Evolutionary conservation across 2,888 invertebrate species (phyloP).

Genomic region (Lomographa bimaculata): DNA sequence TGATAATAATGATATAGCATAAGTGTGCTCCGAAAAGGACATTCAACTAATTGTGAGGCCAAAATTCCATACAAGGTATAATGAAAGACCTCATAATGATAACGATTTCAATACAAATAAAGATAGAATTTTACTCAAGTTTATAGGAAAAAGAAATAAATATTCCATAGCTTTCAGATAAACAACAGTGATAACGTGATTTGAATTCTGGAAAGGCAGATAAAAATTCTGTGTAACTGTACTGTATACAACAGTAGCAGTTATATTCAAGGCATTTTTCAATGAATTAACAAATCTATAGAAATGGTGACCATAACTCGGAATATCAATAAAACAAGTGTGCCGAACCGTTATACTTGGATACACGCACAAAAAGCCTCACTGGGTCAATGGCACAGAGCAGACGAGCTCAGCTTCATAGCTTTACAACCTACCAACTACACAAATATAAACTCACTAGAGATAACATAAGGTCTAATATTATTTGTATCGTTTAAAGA

Average conservation of each 20-base stretch:
- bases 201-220: too few relatives aligned
- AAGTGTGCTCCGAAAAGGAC: conserved; percentile 18
- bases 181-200: too few relatives aligned
- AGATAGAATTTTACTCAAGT: too few relatives aligned
- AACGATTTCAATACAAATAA: too few relatives aligned
- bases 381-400: conserved; percentile 78
- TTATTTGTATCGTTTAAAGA: conserved; percentile 9
- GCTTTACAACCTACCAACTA: conserved; percentile 6
- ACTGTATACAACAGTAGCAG: too few relatives aligned
- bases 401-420: conserved; percentile 41
- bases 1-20: conserved; percentile 22
- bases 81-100: too few relatives aligned
- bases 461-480: too few relatives aligned
- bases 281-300: conserved; percentile 40
- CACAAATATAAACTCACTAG: too few relatives aligned
- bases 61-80: conserved; percentile 10
- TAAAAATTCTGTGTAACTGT: too few relatives aligned
- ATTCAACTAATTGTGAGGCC: conserved; percentile 16
- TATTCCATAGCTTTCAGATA: too few relatives aligned
- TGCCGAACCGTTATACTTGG: conserved; percentile 69
- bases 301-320: conserved; percentile 59
- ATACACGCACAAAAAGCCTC: conserved; percentile 68
- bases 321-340: conserved; percentile 77
- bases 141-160: too few relatives aligned
- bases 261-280: too few relatives aligned